Percentiles rank a stretch among this genome's conserved stretches.
Conservation (phyloP, 1,140 invertebrate genomes). For the Chironomus tepperi region DNA sequence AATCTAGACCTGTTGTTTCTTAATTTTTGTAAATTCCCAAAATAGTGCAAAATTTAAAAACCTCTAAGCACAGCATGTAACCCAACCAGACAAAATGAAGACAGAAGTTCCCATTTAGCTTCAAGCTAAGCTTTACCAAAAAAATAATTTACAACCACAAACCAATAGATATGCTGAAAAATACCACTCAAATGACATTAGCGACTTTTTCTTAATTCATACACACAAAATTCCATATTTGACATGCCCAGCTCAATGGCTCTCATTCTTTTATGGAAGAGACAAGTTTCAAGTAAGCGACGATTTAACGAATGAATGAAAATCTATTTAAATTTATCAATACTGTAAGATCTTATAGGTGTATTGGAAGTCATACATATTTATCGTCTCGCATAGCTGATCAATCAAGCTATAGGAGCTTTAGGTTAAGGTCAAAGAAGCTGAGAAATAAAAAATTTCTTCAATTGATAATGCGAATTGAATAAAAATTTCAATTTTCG, state of each 20-base stretch:
- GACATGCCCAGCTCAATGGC: not conserved
- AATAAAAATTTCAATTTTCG: too few species aligned
- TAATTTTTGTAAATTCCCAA: too few species aligned
- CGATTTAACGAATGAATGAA: not conserved
- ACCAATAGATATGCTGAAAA: too few species aligned
- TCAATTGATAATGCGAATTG: not conserved
- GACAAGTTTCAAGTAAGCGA: not conserved
- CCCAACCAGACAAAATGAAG: too few species aligned
- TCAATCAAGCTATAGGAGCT: not conserved
- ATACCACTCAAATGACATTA: too few species aligned
- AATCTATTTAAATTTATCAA: constrained; percentile 2
- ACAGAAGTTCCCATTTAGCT: too few species aligned
- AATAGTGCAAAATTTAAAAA: too few species aligned
- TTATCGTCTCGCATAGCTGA: not conserved
- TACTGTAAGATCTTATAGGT: not conserved
- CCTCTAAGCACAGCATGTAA: too few species aligned
- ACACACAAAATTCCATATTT: not conserved
- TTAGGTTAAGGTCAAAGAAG: not conserved
- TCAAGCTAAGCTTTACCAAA: too few species aligned
- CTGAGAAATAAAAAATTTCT: not conserved
- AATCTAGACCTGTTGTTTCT: too few species aligned
- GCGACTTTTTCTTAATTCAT: too few species aligned
- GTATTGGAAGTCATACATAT: not conserved
- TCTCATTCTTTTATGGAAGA: not conserved
- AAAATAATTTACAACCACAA: too few species aligned